Conservation (phyloP, 2,797 vertebrate species). For the Falco biarmicus region DNA sequence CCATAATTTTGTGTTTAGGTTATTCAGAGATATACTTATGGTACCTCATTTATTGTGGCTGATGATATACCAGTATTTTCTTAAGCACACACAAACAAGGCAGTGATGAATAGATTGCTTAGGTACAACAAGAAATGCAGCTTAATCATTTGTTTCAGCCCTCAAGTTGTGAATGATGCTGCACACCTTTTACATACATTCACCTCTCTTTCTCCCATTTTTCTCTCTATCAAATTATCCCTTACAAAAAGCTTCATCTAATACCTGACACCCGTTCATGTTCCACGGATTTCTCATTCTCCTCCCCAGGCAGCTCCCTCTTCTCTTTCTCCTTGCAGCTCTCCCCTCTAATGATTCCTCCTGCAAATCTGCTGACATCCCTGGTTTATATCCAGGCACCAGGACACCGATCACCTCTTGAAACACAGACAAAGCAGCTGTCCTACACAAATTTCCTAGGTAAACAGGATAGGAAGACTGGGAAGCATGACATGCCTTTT, state of each 20-base stretch:
- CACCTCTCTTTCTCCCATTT: not conserved
- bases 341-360: not conserved
- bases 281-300: not conserved
- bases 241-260: not conserved
- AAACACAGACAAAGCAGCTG: not conserved
- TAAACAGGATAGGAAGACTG: not conserved
- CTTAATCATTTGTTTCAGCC: not conserved
- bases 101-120: not conserved
- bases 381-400: not conserved
- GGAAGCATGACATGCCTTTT: not conserved
- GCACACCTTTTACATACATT: not conserved
- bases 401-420: not conserved
- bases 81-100: slow-evolving; percentile 11
- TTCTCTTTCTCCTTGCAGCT: not conserved
- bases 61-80: not conserved
- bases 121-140: not conserved
- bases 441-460: not conserved
- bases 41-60: not conserved
- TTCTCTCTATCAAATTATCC: not conserved
- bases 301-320: not conserved
- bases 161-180: not conserved
- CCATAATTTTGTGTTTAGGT: not conserved
- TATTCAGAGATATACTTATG: not conserved
- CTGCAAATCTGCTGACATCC: not conserved
- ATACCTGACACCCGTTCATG: not conserved